Base-by-base conservation (phyloP, 2,113 vertebrate genomes). In the Psilopogon haemacephalus region DNA sequence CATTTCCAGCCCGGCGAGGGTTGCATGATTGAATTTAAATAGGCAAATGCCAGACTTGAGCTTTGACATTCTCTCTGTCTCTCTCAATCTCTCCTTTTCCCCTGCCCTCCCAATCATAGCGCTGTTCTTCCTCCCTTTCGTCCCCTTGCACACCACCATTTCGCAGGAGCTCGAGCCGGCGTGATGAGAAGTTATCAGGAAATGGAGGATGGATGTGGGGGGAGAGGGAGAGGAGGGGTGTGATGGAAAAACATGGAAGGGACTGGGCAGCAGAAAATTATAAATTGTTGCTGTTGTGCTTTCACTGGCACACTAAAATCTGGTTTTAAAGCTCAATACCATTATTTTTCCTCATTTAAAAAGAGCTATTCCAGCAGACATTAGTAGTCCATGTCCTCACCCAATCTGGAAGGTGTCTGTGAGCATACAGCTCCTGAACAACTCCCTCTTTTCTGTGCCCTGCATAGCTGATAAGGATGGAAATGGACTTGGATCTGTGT, bases 11-110 rank as follows among this genome's bases (percentile, higher is more conserved):
- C 95, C 85, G 37, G 94, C 83, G 79, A 96, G 95, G 97, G 96
- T 97, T 97, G 97, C 97, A 93, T 97, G 97, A 98, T 97, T 98
- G 97, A 97, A 98, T 98, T 98, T 98, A 98, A 98, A 98, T 98
- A 98, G 97, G 98, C 97, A 98, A 98, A 98, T 98, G 97, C 97
- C 96, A 98, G 95, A 94, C 97, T 97, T 96, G 96, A 96, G 96
- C 84, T 90, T 95, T 98, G 97, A 98, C 97, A 96, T 97, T 97
- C 97, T 97, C 97, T 96, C 94, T 95, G 95, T 95, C 96, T 96
- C 95, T 93, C 97, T 97, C 95, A 93, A 84, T 97, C 96, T 97
- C 82, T 40, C 86, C 89, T 89, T 95, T 88, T 95, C 78, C 95
- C 78, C 73, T 91, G 84, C 91, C 95, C 93, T 97, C 92, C 89